Conservation (phyloP, 1,140 invertebrate genomes). For the Caenorhabditis elegans region WBcel235 BX284602.5:6883501-6884000, state of each 20-base stretch:
- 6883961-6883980: background rate
- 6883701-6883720: slow-evolving; percentile 1
- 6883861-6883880: slow-evolving; percentile 13
- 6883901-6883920: slow-evolving; percentile 19
- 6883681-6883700: slow-evolving; percentile 11
- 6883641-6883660: slow-evolving; percentile 2
- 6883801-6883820: too few species aligned
- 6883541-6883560: too few species aligned
- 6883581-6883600: too few species aligned
- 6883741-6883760: background rate
- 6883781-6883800: background rate
- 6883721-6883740: background rate
- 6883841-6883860: slow-evolving; percentile 15
- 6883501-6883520: too few species aligned
- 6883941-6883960: background rate
- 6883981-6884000: background rate
- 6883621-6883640: background rate
- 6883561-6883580: too few species aligned
- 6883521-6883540: too few species aligned
- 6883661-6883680: background rate
- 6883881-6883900: background rate
- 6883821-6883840: background rate
- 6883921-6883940: slow-evolving; percentile 24
- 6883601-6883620: background rate
- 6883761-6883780: background rate